Conservation (phyloP, 2,888 invertebrate species). For the Dione vanillae region DNA sequence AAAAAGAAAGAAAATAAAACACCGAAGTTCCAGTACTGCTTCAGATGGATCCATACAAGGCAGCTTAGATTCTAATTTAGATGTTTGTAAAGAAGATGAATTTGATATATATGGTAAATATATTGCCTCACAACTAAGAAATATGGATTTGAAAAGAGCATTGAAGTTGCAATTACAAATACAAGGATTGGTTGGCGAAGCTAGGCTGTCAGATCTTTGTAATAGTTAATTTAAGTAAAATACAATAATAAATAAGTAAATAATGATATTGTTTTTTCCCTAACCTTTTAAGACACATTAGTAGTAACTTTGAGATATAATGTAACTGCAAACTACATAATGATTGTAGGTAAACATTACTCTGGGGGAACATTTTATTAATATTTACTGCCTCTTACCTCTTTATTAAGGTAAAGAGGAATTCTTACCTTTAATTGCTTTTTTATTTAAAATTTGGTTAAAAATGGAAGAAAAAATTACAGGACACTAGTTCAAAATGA, state of each 20-base stretch:
- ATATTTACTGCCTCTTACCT: too few species aligned
- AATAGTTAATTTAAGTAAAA: conserved; percentile 2
- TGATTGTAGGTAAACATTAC: too few species aligned
- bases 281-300: too few species aligned
- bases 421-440: too few species aligned
- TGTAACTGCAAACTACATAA: too few species aligned
- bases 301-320: too few species aligned
- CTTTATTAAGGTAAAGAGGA: too few species aligned
- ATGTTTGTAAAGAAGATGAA: conserved; percentile 66
- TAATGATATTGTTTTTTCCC: neutral
- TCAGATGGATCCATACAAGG: conserved; percentile 57
- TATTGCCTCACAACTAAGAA: conserved; percentile 74
- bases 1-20: conserved; percentile 64
- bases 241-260: neutral
- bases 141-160: conserved; percentile 70
- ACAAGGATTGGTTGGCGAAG: conserved; percentile 72
- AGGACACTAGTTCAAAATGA: too few species aligned
- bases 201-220: conserved; percentile 62
- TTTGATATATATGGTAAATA: conserved; percentile 79
- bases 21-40: conserved; percentile 55
- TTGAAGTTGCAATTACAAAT: conserved; percentile 71
- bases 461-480: too few species aligned
- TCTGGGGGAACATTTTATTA: too few species aligned
- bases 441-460: too few species aligned
- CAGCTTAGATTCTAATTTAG: conserved; percentile 54